Evolutionary conservation across 37 sponge, comb jelly and placozoan species (phyloP).

Genomic region (Petrosia ficiformis): DNA sequence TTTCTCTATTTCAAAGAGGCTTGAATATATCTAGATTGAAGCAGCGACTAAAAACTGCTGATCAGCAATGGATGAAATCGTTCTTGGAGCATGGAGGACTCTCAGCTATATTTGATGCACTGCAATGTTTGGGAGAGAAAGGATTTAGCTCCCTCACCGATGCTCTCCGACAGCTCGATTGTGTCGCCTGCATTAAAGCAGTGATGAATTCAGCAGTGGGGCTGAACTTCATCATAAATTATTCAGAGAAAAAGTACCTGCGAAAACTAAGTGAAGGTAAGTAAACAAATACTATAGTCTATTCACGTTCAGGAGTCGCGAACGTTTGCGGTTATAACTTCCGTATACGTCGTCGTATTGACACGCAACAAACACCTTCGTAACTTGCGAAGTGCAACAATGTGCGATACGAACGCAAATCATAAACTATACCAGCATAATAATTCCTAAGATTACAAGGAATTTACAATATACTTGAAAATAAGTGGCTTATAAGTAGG

Average conservation of each 20-base stretch:
- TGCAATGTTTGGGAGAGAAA: slow-evolving; percentile 59
- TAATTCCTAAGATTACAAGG: no score
- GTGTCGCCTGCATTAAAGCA: slow-evolving; percentile 80
- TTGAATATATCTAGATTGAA: slow-evolving; percentile 71
- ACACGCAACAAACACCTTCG: no score
- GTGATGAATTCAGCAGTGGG: slow-evolving; percentile 86
- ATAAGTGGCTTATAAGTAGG: no score
- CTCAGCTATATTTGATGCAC: slow-evolving; percentile 74
- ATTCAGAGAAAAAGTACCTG: slow-evolving; percentile 47
- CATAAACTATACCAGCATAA: no score
- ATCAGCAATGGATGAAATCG: slow-evolving; percentile 80
- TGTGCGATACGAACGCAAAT: no score
- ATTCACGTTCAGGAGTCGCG: no score
- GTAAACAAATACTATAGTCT: no score
- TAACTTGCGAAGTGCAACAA: no score
- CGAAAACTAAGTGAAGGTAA: slow-evolving; percentile 64
- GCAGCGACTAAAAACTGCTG: slow-evolving; percentile 56
- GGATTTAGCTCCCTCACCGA: slow-evolving; percentile 74
- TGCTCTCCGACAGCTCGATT: slow-evolving; percentile 88
- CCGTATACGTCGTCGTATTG: no score
- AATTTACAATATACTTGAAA: no score
- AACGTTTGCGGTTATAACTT: no score
- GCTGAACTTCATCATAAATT: slow-evolving; percentile 69
- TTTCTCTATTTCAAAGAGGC: slow-evolving; percentile 47
- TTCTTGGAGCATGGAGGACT: slow-evolving; percentile 84